Percentiles rank a stretch among this genome's conserved stretches.
These are phyloP conservation scores for Cryptotis parvus DNA, from an alignment of 2,113 vertebrate species.

Conservation along the genomic window DNA sequence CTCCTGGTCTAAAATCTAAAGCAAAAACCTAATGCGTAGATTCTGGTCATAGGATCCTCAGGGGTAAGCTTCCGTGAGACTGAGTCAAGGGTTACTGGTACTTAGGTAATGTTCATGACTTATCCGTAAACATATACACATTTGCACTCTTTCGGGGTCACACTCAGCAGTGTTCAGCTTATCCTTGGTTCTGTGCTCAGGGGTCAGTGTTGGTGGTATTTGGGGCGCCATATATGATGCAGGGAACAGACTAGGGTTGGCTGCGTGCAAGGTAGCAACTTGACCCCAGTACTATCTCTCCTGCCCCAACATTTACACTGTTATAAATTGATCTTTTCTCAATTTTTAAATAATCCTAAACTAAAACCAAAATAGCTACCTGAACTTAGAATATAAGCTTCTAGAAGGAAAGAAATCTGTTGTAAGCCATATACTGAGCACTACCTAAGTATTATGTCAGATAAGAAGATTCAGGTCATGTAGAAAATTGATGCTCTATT, in stretches of 20 bases:
- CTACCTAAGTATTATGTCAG: background rate
- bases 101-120: no score
- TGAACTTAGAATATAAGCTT: background rate
- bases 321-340: no score
- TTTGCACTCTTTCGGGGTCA: background rate
- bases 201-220: no score
- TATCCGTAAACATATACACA: background rate
- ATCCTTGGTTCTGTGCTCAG: no score
- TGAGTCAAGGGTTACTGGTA: no score
- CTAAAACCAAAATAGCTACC: background rate
- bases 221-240: no score
- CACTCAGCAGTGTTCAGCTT: no score
- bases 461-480: background rate
- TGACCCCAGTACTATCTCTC: no score
- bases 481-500: background rate
- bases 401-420: background rate
- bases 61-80: no score
- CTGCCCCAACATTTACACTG: no score
- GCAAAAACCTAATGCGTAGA: background rate
- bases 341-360: background rate
- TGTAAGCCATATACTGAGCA: background rate
- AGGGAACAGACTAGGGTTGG: no score
- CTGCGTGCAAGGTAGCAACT: no score
- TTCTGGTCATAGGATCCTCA: background rate
- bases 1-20: background rate